A percentile compares a stretch with the other conserved stretches of the same genome.
phyloP scores from a whole-genome alignment of 2,113 vertebrate species.

The Bufo bufo region DNA sequence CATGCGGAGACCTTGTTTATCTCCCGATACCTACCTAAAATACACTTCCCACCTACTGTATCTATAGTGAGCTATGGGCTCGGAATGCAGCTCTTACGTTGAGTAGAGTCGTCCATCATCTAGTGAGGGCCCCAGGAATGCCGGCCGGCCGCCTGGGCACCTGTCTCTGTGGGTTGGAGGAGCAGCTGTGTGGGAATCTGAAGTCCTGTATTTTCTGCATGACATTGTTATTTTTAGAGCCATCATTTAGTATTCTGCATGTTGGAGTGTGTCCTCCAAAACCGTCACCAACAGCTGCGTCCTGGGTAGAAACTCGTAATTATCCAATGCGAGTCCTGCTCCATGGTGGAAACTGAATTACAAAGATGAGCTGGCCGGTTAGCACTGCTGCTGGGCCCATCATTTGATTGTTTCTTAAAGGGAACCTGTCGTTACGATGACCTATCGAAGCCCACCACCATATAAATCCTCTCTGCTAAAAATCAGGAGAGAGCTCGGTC shows the following conservation, averaged over 20 bases:
- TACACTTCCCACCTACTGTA: background rate
- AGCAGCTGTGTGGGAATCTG: slow-evolving; percentile 24
- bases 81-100: background rate
- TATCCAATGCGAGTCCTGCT: no score
- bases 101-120: background rate
- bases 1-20: no score
- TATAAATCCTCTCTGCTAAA: no score
- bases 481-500: no score
- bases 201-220: background rate
- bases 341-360: no score
- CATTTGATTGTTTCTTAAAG: no score
- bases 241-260: background rate
- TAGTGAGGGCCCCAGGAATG: background rate
- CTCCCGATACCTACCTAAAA: background rate
- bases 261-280: background rate
- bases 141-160: background rate
- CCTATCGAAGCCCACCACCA: no score
- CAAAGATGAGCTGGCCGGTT: no score
- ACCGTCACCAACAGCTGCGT: slow-evolving; percentile 18
- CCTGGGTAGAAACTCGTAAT: background rate
- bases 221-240: slow-evolving; percentile 34
- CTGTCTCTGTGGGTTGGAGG: slow-evolving; percentile 34
- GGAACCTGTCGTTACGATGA: no score
- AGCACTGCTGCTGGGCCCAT: no score
- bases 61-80: background rate